Base-by-base conservation (phyloP, 2,113 vertebrate genomes). In the Megalops atlanticus region DNA sequence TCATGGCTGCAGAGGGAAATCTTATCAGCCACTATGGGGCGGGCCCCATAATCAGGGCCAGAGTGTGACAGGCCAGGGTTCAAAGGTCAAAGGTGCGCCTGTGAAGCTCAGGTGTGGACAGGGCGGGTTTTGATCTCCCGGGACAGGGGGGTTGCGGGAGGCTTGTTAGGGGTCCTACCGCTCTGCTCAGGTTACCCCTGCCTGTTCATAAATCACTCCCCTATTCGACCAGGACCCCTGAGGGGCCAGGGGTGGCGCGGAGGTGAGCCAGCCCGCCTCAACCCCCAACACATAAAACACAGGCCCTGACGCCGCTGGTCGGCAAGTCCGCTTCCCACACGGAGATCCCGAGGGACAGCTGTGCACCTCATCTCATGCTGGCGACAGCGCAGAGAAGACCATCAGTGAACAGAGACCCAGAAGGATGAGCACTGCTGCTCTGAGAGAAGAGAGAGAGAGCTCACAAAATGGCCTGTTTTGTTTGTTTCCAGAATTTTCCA, bases 201-300 rank as follows among this genome's bases (percentile, higher is more conserved):
- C 75, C 75, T 80, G 54, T 85, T 83, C 77, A 87, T 86, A 87
- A 87, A 88, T 87, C 86, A 86, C 76, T 72, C 47, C n/a, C 33
- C 24, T 40, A 77, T 72, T 16, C 74, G 52, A 39, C 54, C 39
- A 70, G 54, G 76, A 77, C 70, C 83, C 40, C 35, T 16, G n/a
- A n/a, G 0, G 31, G n/a, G 2, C 16, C 2, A 31, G 24, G 3
- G 41, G 31, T 43, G 74, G 64, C 71, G 36, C 54, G 68, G 76
- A 43, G 81, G 82, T 54, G 36, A 88, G 78, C 81, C 69, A 43
- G 77, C 81, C 27, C 74, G 77, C 79, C 78, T 81, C 24, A 73
- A 81, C 68, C 70, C 47, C 40, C 18, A 38, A 77, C 80, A 83
- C 71, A 87, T 81, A 84, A 85, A 79, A 72, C 31, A 81, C 41